Evolutionary conservation across 1,140 invertebrate species (phyloP).

Genomic region (Coelopa frigida): DNA sequence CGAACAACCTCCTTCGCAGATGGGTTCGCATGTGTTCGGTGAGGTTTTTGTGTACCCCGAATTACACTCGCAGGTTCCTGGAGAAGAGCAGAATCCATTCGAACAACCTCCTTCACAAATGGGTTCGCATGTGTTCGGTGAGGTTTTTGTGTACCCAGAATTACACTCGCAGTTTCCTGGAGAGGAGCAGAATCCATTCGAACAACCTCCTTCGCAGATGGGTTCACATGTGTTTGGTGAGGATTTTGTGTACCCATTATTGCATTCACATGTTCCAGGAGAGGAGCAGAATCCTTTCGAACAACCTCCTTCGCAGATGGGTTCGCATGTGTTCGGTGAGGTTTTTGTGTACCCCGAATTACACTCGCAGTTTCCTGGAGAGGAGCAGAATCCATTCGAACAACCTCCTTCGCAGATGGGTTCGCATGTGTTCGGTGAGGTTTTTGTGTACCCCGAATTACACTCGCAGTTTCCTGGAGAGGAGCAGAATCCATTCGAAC

Average conservation of each 20-base stretch:
- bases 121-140: background rate
- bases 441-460: background rate
- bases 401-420: constrained; percentile 41
- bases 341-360: constrained; percentile 51
- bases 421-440: constrained; percentile 2
- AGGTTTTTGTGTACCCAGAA: constrained; percentile 2
- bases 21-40: constrained; percentile 5
- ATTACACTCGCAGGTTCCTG: constrained; percentile 3
- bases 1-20: constrained; percentile 39
- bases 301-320: constrained; percentile 49
- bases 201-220: constrained; percentile 15
- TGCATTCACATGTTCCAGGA: too few species aligned
- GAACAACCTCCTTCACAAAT: constrained; percentile 37
- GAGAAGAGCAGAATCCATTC: constrained; percentile 2
- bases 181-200: constrained; percentile 16
- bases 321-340: constrained; percentile 19
- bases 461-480: constrained; percentile 27
- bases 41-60: constrained; percentile 19
- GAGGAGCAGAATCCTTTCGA: constrained; percentile 49
- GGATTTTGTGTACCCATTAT: constrained; percentile 23
- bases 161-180: constrained; percentile 46
- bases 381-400: constrained; percentile 10
- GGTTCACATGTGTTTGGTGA: constrained; percentile 10
- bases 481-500: constrained; percentile 44
- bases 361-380: constrained; percentile 52